These are phyloP conservation scores for Paratrypauchen microcephalus DNA, from an alignment of 2,797 vertebrate species.

Conservation along the genomic window DNA sequence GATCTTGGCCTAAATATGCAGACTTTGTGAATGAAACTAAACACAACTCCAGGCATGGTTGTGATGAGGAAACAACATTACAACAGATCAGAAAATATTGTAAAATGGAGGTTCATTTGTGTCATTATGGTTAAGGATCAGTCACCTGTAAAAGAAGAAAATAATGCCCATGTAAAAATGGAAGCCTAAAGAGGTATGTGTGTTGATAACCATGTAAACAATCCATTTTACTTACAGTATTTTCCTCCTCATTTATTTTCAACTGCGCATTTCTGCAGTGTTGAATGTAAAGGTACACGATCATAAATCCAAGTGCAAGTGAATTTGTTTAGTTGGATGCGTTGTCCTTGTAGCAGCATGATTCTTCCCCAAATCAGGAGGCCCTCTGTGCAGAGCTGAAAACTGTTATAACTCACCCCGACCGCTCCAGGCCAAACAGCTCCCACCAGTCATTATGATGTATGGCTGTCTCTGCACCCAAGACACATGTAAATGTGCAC, in stretches of 20 bases:
- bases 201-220: no score
- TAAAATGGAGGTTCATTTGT: not conserved
- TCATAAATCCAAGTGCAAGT: not conserved
- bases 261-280: not conserved
- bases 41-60: no score
- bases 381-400: conserved; percentile 55
- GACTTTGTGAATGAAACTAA: no score
- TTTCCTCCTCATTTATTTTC: not conserved
- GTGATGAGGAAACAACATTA: no score
- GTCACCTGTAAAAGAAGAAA: not conserved
- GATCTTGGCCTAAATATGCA: no score
- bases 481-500: conserved; percentile 62
- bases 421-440: conserved; percentile 64
- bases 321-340: conserved; percentile 21
- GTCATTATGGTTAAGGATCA: not conserved
- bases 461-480: conserved; percentile 64
- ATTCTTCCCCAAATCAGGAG: conserved; percentile 59
- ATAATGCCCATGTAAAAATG: not conserved
- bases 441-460: conserved; percentile 72
- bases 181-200: no score
- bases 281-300: not conserved
- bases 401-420: conserved; percentile 65
- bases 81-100: no score
- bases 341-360: conserved; percentile 47
- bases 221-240: not conserved